A percentile compares a stretch with the other conserved stretches of the same genome.
These are phyloP conservation scores for Cyanoramphus novaezelandiae DNA, from an alignment of 2,113 vertebrate genomes.

Conservation along the genomic window DNA sequence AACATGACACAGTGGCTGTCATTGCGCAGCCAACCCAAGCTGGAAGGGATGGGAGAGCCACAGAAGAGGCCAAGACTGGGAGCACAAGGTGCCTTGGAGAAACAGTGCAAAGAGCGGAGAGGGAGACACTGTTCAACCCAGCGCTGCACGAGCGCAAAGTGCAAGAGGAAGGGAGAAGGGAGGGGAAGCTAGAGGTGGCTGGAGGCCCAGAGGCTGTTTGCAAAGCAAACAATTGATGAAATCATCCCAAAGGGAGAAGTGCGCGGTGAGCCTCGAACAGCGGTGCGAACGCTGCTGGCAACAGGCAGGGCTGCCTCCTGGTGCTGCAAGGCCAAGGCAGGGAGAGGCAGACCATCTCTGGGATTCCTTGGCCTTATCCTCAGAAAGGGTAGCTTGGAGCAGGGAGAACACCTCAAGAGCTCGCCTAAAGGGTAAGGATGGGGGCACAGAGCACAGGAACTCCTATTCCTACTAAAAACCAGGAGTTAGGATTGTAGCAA, in stretches of 20 bases:
- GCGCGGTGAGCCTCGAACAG: neutral
- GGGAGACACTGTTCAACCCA: neutral
- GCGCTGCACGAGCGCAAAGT: neutral
- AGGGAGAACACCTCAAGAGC: neutral
- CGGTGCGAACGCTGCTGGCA: neutral
- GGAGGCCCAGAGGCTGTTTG: neutral
- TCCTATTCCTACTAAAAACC: neutral
- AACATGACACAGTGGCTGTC: accelerated
- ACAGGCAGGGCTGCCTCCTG: slow-evolving; percentile 17
- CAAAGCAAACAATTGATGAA: slow-evolving; percentile 6
- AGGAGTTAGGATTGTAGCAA: neutral
- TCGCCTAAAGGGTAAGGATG: neutral
- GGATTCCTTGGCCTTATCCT: neutral
- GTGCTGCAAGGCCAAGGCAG: accelerated
- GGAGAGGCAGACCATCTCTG: neutral
- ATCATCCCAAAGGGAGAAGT: neutral
- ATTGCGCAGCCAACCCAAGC: neutral
- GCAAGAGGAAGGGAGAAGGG: neutral
- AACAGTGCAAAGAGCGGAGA: neutral
- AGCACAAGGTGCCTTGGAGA: neutral
- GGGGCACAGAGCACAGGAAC: neutral
- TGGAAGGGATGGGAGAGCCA: neutral
- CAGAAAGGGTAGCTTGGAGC: neutral
- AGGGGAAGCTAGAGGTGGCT: neutral
- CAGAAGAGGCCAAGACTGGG: neutral